Percentiles rank a stretch among this genome's conserved stretches.
These are phyloP conservation scores for Rhysida immarginata DNA, from an alignment of 1,140 invertebrate genomes.

Conservation along the genomic window DNA sequence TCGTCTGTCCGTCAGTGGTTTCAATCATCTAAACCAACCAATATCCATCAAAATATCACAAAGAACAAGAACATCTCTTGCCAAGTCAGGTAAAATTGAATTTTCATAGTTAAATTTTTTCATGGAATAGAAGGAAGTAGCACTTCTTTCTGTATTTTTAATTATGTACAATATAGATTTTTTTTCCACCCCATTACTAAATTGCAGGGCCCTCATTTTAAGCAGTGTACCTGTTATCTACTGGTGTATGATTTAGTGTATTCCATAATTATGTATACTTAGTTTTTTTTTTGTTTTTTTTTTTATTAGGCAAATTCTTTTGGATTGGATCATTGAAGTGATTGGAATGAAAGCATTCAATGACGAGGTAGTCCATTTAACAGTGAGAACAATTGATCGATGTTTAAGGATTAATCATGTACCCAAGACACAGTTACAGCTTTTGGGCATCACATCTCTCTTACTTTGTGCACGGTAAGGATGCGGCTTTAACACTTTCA, in stretches of 20 bases:
- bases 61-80: not conserved
- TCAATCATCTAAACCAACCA: not conserved
- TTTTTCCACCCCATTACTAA: too few relatives aligned
- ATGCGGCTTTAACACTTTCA: too few relatives aligned
- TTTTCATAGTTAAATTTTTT: too few relatives aligned
- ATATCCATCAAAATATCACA: not conserved
- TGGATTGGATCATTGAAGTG: slow-evolving; percentile 31
- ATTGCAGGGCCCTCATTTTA: too few relatives aligned
- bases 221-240: too few relatives aligned
- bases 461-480: slow-evolving; percentile 28
- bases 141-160: too few relatives aligned
- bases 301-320: slow-evolving; percentile 26
- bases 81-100: not conserved
- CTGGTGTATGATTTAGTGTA: too few relatives aligned
- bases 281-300: too few relatives aligned
- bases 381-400: slow-evolving; percentile 28
- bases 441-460: slow-evolving; percentile 28
- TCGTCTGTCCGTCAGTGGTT: not conserved
- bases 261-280: too few relatives aligned
- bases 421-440: slow-evolving; percentile 24
- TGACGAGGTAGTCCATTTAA: slow-evolving; percentile 24
- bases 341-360: slow-evolving; percentile 28
- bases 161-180: too few relatives aligned
- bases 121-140: too few relatives aligned
- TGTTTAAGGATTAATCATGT: slow-evolving; percentile 22